Evolutionary conservation across 2,888 invertebrate species (phyloP).

Genomic region (Dusona sp.): DNA sequence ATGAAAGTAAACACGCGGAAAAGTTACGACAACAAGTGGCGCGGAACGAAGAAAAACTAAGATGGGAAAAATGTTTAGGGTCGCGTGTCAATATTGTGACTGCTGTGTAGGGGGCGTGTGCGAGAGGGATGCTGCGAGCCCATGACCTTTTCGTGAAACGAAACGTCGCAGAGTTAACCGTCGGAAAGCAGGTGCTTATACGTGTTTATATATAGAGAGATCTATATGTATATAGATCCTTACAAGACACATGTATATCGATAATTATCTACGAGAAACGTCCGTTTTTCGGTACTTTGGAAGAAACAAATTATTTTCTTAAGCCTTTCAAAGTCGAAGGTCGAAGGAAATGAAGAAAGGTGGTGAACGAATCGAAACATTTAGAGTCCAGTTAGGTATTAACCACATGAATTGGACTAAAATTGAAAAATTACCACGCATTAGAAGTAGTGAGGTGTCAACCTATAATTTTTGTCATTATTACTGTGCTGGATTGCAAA

Average conservation of each 20-base stretch:
- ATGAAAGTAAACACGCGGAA: conserved; percentile 46
- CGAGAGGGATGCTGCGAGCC: conserved; percentile 57
- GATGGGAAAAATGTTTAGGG: conserved; percentile 78
- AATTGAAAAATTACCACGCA: too few relatives aligned
- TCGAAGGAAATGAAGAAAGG: neutral
- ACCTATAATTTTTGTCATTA: too few relatives aligned
- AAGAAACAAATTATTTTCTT: neutral
- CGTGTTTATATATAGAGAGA: neutral
- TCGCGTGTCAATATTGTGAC: conserved; percentile 81
- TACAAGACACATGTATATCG: neutral
- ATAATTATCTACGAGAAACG: neutral
- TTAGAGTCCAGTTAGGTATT: neutral
- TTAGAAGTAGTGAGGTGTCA: too few relatives aligned
- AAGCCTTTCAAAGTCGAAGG: neutral
- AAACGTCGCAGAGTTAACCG: conserved; percentile 21
- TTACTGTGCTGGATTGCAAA: too few relatives aligned
- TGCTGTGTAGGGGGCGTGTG: conserved; percentile 42
- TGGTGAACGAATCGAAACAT: neutral
- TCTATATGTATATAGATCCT: neutral
- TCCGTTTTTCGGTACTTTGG: neutral
- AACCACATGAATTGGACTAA: too few relatives aligned
- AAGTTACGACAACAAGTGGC: conserved; percentile 61
- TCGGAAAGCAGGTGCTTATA: conserved; percentile 31
- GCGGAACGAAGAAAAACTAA: conserved; percentile 75
- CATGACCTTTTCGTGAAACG: conserved; percentile 54